Percentiles rank a stretch among this genome's conserved stretches.
Evolutionary conservation across 2,888 invertebrate genomes (phyloP).

Genomic region (Acronicta psi): DNA sequence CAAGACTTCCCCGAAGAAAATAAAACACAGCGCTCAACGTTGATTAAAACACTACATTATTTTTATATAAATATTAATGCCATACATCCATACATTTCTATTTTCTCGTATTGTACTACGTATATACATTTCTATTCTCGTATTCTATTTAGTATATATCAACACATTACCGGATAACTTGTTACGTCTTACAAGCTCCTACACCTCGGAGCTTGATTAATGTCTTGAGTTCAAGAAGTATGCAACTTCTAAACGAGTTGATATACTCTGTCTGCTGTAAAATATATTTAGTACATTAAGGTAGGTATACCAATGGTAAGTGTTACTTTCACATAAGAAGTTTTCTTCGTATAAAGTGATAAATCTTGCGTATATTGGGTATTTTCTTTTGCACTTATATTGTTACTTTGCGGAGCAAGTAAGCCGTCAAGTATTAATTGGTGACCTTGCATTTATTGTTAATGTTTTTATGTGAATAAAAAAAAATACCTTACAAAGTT

Average conservation of each 20-base stretch:
- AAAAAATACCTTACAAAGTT: no score
- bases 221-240: slow-evolving; percentile 36
- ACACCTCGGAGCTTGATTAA: slow-evolving; percentile 37
- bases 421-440: no score
- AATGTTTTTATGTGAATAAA: no score
- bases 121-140: neutral
- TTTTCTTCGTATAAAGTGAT: no score
- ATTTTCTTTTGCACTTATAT: no score
- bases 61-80: slow-evolving; percentile 34
- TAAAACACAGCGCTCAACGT: slow-evolving; percentile 13
- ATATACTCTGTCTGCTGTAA: slow-evolving; percentile 31
- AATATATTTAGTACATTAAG: no score
- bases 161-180: slow-evolving; percentile 24
- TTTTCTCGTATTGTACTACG: neutral
- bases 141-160: neutral
- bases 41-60: slow-evolving; percentile 29
- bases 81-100: neutral
- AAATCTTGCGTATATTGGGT: no score
- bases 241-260: slow-evolving; percentile 43
- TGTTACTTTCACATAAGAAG: no score
- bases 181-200: slow-evolving; percentile 27
- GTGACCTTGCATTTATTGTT: no score
- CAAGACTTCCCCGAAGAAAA: slow-evolving; percentile 17
- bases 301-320: no score
- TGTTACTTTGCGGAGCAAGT: no score